Base-by-base conservation (phyloP, 2,888 invertebrate genomes). In the Coelopa pilipes region DNA sequence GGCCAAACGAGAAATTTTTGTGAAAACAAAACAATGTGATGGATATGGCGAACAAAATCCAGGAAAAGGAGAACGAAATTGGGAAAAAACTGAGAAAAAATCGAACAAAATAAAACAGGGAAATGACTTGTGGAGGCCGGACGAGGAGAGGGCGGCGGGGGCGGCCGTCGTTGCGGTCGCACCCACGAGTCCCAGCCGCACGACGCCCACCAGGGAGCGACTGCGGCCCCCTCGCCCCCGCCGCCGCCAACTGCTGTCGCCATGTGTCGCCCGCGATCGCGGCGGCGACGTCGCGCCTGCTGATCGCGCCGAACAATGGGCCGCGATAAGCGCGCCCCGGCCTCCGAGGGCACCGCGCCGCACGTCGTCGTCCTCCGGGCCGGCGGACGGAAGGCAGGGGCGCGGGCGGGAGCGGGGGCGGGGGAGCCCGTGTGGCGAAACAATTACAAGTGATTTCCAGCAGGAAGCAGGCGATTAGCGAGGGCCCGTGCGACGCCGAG, bases 401-500 rank as follows among this genome's bases (percentile, higher is more conserved):
- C 7, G 34, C 7, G 34, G 34, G 4, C 34, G 7, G 4, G 34
- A 7, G 34, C 34, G 34, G 7, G 19, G 45, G n/a, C 34, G 62
- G n/a, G 24, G 66, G 13, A 50, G 66, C 50, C 66, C 66, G 66
- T 66, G 66, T 66, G 66, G 60, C 49, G 65, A 55, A 71, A 63
- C 65, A 71, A 71, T 71, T 71, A 65, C 53, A 60, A 71, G 53
- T 45, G 53, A 63, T 55, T 70, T 63, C 65, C 53, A 65, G 55
- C 65, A 71, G 71, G 71, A 71, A 71, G 45, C 45, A 45, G 65
- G 63, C 71, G 71, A 71, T 71, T 65, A 71, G 47, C 45, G n/a
- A 24, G 11, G 34, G 34, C 34, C 34, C 34, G 34, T 7, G 68
- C 17, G 57, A 69, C 17, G 13, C 57, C 47, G 11, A 66, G 17